Conservation (phyloP, 2,113 vertebrate genomes). For the Hippocampus barbouri region DNA sequence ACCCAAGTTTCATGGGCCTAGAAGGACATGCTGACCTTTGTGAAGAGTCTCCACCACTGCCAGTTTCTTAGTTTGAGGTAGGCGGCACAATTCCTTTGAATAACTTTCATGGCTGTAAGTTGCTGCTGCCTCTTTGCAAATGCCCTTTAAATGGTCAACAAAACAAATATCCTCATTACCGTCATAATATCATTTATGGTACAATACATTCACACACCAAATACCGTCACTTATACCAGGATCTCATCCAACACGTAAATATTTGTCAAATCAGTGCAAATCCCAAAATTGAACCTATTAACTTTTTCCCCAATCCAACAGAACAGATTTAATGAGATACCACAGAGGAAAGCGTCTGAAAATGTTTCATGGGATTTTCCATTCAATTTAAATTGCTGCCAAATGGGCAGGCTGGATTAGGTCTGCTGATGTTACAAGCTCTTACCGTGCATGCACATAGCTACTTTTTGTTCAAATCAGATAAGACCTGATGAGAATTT, state of each 20-base stretch:
- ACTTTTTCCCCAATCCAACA: no score
- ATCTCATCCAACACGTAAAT: neutral
- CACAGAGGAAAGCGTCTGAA: no score
- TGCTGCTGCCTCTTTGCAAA: constrained; percentile 93
- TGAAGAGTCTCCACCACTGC: constrained; percentile 99
- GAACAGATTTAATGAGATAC: no score
- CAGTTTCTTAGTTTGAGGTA: constrained; percentile 98
- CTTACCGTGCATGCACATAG: no score
- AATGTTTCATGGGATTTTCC: no score
- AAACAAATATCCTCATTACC: neutral
- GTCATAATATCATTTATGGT: neutral
- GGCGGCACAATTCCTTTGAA: constrained; percentile 97
- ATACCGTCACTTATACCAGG: neutral
- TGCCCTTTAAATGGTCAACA: constrained; percentile 72
- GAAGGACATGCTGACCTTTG: constrained; percentile 78
- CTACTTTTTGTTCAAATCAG: neutral
- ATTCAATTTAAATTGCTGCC: no score
- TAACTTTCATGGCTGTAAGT: constrained; percentile 94
- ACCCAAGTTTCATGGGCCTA: no score
- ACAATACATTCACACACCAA: neutral
- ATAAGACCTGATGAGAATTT: neutral
- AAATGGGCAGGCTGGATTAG: no score
- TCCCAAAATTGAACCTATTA: no score
- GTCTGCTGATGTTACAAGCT: no score
- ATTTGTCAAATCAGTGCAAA: neutral